Percentiles rank a stretch among this genome's conserved stretches.
These are phyloP conservation scores for Chloroclystis v-ata DNA, from an alignment of 2,888 invertebrate genomes.

Conservation along the genomic window DNA sequence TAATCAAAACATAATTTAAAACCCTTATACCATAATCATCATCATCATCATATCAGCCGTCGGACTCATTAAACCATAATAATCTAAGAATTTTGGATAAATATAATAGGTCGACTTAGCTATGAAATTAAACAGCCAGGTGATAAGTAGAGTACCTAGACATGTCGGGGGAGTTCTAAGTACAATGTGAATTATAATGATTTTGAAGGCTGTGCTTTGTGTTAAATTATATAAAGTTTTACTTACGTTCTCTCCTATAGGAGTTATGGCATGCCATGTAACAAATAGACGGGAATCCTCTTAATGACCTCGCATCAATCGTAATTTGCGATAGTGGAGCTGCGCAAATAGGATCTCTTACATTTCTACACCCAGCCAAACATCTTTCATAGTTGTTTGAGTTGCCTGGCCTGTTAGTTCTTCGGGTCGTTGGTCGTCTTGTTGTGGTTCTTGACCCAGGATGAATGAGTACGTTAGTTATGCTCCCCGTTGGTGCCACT, in stretches of 20 bases:
- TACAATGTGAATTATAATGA: too few relatives aligned
- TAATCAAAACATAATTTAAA: too few relatives aligned
- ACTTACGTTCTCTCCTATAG: conserved; percentile 62
- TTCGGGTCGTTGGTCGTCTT: conserved; percentile 40
- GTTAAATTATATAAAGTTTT: not conserved
- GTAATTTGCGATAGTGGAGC: conserved; percentile 48
- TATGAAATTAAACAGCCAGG: too few relatives aligned
- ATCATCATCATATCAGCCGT: too few relatives aligned
- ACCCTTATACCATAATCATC: too few relatives aligned
- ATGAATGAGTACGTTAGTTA: conserved; percentile 57
- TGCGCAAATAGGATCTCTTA: conserved; percentile 58
- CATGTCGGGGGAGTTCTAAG: too few relatives aligned
- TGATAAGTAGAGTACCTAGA: too few relatives aligned
- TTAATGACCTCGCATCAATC: conserved; percentile 56
- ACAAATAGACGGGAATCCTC: conserved; percentile 67
- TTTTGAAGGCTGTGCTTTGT: too few relatives aligned
- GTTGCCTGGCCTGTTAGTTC: conserved; percentile 51
- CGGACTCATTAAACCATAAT: too few relatives aligned
- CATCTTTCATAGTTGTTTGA: conserved; percentile 60
- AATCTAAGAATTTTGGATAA: too few relatives aligned
- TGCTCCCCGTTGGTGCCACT: conserved; percentile 52
- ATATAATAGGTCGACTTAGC: too few relatives aligned
- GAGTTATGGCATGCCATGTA: conserved; percentile 72
- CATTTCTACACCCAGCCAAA: conserved; percentile 52
- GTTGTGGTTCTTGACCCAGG: conserved; percentile 33